Conservation (phyloP, 2,113 vertebrate species). For the Pachyramphus minor region DNA sequence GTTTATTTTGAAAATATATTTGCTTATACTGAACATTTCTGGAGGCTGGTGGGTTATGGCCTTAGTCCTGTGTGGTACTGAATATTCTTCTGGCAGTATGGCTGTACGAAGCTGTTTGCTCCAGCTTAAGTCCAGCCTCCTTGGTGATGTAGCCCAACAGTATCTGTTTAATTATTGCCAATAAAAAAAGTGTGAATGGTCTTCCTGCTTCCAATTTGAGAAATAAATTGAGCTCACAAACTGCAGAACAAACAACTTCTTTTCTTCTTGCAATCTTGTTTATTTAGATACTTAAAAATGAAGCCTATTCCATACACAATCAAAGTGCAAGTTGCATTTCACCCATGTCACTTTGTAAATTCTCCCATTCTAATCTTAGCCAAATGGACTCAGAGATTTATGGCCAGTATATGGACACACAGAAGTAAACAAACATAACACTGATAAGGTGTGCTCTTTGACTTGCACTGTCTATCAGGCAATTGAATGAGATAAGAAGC, state of each 20-base stretch:
- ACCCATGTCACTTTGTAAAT: conserved; percentile 14
- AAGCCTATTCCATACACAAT: not conserved
- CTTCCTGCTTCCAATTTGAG: not conserved
- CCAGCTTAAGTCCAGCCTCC: not conserved
- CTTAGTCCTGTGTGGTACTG: not conserved
- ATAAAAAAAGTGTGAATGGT: not conserved
- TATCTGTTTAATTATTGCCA: not conserved
- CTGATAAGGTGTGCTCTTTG: conserved; percentile 7
- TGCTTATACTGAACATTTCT: not conserved
- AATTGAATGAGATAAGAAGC: conserved; percentile 19
- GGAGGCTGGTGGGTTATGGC: not conserved
- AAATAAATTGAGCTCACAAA: not conserved
- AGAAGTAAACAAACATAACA: not conserved
- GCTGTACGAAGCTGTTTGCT: not conserved
- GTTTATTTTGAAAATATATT: not conserved
- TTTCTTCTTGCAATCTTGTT: not conserved
- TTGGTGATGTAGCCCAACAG: not conserved
- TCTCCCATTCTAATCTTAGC: conserved; percentile 27
- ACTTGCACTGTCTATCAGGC: not conserved
- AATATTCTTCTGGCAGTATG: not conserved
- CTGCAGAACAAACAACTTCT: not conserved
- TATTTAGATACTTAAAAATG: conserved; percentile 29
- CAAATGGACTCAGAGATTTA: conserved; percentile 5
- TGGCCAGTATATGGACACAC: not conserved
- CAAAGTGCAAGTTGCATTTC: conserved; percentile 31